Evolutionary conservation across 2,113 vertebrate genomes (phyloP).

Genomic region (Hemibagrus wyckioides): DNA sequence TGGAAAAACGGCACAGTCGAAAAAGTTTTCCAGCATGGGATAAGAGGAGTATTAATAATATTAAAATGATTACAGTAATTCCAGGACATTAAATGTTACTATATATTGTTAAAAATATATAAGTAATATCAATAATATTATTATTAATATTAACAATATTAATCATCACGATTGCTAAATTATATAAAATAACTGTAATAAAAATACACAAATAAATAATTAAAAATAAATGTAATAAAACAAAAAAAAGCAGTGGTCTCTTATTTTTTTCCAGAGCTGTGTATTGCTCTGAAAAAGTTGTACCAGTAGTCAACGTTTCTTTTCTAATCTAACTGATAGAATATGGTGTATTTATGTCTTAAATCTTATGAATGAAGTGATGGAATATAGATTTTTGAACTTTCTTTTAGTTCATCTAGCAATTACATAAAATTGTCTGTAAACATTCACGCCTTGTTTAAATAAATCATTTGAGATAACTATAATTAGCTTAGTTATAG

Average conservation of each 20-base stretch:
- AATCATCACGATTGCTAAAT: background rate
- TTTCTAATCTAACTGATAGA: background rate
- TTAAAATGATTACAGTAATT: background rate
- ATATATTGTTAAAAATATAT: background rate
- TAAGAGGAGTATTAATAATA: background rate
- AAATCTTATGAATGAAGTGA: background rate
- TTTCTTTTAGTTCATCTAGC: too few relatives aligned
- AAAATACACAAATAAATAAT: too few relatives aligned
- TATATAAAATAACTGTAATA: too few relatives aligned
- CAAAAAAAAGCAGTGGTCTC: too few relatives aligned
- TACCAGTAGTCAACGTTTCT: background rate
- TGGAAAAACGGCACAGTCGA: background rate
- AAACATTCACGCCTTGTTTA: too few relatives aligned
- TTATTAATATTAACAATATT: too few relatives aligned
- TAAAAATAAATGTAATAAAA: too few relatives aligned
- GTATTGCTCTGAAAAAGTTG: background rate
- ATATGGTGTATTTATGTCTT: background rate
- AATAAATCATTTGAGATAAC: background rate
- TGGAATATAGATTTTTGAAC: too few relatives aligned
- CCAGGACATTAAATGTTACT: background rate
- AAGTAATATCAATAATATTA: background rate
- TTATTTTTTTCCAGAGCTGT: too few relatives aligned
- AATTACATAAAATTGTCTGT: too few relatives aligned
- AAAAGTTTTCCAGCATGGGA: background rate
- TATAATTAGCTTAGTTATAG: background rate